Percentiles rank a stretch among this genome's conserved stretches.
Evolutionary conservation across 2,113 vertebrate species (phyloP).

Genomic region (Mesitornis unicolor): DNA sequence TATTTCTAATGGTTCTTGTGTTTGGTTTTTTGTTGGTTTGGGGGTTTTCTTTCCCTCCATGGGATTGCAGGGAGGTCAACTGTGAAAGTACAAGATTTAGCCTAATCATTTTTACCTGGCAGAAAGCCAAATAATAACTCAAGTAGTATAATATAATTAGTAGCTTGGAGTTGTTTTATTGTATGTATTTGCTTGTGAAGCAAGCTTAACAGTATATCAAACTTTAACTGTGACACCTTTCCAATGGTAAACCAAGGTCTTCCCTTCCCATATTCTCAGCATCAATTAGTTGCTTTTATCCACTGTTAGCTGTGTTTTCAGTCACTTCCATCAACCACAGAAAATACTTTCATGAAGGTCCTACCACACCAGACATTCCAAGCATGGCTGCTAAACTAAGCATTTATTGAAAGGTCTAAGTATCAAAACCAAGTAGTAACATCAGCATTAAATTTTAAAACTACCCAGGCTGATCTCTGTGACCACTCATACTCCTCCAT

Average conservation of each 20-base stretch:
- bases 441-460: background rate
- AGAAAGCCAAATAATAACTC: background rate
- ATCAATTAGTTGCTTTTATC: background rate
- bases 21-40: background rate
- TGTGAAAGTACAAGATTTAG: slow-evolving; percentile 42
- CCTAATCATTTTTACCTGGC: slow-evolving; percentile 29
- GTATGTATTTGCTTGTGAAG: background rate
- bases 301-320: background rate
- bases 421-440: background rate
- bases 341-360: background rate
- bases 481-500: background rate
- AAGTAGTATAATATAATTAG: background rate
- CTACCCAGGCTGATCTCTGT: background rate
- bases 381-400: background rate
- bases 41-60: background rate
- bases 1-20: background rate
- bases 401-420: background rate
- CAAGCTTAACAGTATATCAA: background rate
- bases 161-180: background rate
- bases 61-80: slow-evolving; percentile 34
- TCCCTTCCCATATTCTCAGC: background rate
- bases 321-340: background rate
- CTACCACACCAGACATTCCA: background rate
- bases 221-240: background rate
- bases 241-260: slow-evolving; percentile 17